phyloP scores from a whole-genome alignment of 2,797 vertebrate species.

The Hyperoplus lanceolatus region DNA sequence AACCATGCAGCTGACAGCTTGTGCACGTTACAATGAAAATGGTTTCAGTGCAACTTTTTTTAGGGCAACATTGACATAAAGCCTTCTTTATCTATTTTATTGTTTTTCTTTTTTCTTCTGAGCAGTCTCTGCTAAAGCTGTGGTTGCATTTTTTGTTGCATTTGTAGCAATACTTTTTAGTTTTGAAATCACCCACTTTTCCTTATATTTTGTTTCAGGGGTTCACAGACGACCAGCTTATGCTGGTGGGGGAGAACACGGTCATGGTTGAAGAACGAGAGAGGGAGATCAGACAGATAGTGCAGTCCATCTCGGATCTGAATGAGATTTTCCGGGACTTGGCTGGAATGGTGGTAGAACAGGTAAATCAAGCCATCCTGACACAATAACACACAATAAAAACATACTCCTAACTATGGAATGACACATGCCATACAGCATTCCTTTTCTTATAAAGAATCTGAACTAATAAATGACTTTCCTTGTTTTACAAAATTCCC shows the following conservation, averaged over 20 bases:
- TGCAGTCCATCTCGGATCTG: conserved; percentile 97
- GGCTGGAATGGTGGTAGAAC: conserved; percentile 91
- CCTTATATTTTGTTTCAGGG: conserved; percentile 81
- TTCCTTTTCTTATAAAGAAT: neutral
- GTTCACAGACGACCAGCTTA: conserved; percentile 95
- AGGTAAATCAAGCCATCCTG: conserved; percentile 72
- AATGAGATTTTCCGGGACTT: conserved; percentile 97
- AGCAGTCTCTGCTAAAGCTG: neutral
- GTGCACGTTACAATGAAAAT: neutral
- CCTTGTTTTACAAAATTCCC: neutral
- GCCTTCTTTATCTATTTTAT: no score
- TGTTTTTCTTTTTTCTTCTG: no score
- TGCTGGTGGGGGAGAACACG: conserved; percentile 92
- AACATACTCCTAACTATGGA: neutral
- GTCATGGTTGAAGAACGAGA: conserved; percentile 95
- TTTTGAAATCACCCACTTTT: neutral
- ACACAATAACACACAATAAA: neutral
- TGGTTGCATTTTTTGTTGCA: neutral
- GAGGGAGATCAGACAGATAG: conserved; percentile 93
- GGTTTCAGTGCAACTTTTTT: neutral
- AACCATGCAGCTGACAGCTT: neutral
- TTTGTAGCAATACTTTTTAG: neutral
- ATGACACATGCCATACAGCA: neutral
- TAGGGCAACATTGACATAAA: neutral
- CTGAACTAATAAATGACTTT: no score